Conservation (phyloP, 1,140 invertebrate genomes). For the Tetramorium simillimum region DNA sequence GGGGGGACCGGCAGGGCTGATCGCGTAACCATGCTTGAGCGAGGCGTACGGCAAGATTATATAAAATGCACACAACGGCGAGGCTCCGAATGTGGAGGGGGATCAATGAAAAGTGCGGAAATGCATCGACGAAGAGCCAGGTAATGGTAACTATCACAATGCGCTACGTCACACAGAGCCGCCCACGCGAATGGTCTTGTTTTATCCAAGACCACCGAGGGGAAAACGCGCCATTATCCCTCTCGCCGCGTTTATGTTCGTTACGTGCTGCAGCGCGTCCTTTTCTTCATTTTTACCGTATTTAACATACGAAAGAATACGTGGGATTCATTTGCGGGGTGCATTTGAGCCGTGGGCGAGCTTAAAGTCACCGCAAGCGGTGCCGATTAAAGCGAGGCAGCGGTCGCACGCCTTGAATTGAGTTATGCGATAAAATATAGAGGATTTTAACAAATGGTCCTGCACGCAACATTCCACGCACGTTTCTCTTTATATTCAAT, state of each 20-base stretch:
- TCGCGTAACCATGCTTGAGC: conserved; percentile 55
- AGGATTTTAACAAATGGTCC: not conserved
- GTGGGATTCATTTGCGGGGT: not conserved
- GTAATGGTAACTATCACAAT: conserved; percentile 40
- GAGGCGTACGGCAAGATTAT: conserved; percentile 32
- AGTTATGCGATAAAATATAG: not conserved
- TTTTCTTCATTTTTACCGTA: not conserved
- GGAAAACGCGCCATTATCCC: conserved; percentile 23
- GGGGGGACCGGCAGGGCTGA: not conserved
- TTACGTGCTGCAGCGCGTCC: not conserved
- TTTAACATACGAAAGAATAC: not conserved
- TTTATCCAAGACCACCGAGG: conserved; percentile 21
- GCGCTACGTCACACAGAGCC: conserved; percentile 41
- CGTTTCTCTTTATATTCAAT: not conserved
- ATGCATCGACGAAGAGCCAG: conserved; percentile 22
- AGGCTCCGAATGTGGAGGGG: not conserved
- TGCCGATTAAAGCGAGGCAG: not conserved
- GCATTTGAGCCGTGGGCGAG: not conserved
- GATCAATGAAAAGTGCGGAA: conserved; percentile 56
- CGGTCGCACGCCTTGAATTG: not conserved
- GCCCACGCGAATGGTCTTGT: conserved; percentile 28
- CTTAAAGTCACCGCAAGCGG: not conserved
- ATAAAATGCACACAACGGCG: conserved; percentile 25
- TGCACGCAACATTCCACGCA: not conserved
- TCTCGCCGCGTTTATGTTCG: not conserved